Conservation (phyloP, 2,888 invertebrate species). For the Cinara cedri region DNA sequence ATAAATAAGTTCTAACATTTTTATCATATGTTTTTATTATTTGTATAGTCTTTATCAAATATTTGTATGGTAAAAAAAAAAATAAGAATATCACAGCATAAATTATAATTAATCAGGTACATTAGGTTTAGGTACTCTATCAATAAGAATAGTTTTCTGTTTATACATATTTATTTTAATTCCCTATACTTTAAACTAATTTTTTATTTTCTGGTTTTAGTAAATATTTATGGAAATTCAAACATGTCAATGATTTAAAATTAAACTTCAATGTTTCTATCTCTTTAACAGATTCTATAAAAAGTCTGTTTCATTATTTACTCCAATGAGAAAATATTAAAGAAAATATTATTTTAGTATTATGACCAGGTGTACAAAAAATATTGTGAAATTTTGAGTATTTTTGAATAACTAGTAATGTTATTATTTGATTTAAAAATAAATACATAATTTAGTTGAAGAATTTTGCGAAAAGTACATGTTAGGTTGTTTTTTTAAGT, state of each 20-base stretch:
- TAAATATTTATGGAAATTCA: constrained; percentile 10
- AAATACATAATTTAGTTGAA: neutral
- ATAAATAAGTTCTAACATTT: too few relatives aligned
- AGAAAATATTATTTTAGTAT: too few relatives aligned
- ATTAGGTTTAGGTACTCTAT: too few relatives aligned
- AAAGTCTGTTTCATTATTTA: too few relatives aligned
- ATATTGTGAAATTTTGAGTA: constrained; percentile 3
- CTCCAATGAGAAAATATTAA: too few relatives aligned
- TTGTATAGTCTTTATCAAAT: too few relatives aligned
- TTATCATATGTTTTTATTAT: too few relatives aligned
- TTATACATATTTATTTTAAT: neutral
- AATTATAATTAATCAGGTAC: too few relatives aligned
- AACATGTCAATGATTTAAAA: constrained; percentile 6
- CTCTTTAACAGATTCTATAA: too few relatives aligned
- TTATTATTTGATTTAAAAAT: constrained; percentile 1
- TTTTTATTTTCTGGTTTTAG: neutral
- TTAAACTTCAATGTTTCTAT: constrained; percentile 3
- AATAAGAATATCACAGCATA: too few relatives aligned
- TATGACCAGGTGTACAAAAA: neutral
- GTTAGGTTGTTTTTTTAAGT: constrained; percentile 1
- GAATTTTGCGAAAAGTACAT: constrained; percentile 6
- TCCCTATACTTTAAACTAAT: constrained; percentile 1
- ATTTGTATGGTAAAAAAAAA: too few relatives aligned
- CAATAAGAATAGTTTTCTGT: neutral
- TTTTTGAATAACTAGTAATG: neutral